These are phyloP conservation scores for Netelia fuscicornis DNA, from an alignment of 2,888 invertebrate species.

Conservation along the genomic window DNA sequence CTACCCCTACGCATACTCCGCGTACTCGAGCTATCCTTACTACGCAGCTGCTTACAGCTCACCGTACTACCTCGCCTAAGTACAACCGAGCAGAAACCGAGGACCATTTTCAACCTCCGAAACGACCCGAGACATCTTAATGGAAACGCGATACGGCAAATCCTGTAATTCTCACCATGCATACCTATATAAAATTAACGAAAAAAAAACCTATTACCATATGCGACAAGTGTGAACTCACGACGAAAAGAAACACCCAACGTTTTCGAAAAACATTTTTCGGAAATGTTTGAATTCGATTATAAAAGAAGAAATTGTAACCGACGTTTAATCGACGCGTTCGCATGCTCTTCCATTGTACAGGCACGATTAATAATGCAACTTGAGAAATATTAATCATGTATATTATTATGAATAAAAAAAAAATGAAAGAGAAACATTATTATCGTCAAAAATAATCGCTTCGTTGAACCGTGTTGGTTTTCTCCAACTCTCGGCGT, in stretches of 20 bases:
- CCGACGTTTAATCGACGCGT: background rate
- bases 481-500: background rate
- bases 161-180: constrained; percentile 5
- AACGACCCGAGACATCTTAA: constrained; percentile 31
- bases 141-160: constrained; percentile 26
- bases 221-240: background rate
- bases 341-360: constrained; percentile 43
- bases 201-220: background rate
- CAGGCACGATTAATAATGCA: constrained; percentile 39
- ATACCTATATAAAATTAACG: background rate
- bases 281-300: background rate
- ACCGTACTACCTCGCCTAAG: constrained; percentile 77
- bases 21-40: constrained; percentile 77
- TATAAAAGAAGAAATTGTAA: constrained; percentile 6
- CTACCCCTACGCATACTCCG: constrained; percentile 77
- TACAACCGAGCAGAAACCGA: background rate
- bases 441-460: constrained; percentile 9
- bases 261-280: background rate
- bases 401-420: constrained; percentile 60
- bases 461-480: background rate
- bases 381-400: constrained; percentile 35
- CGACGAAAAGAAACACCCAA: background rate
- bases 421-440: constrained; percentile 43
- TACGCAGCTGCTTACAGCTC: constrained; percentile 77
- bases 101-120: background rate